Evolutionary conservation across 2,888 invertebrate genomes (phyloP).

Genomic region (Tipula helvola): DNA sequence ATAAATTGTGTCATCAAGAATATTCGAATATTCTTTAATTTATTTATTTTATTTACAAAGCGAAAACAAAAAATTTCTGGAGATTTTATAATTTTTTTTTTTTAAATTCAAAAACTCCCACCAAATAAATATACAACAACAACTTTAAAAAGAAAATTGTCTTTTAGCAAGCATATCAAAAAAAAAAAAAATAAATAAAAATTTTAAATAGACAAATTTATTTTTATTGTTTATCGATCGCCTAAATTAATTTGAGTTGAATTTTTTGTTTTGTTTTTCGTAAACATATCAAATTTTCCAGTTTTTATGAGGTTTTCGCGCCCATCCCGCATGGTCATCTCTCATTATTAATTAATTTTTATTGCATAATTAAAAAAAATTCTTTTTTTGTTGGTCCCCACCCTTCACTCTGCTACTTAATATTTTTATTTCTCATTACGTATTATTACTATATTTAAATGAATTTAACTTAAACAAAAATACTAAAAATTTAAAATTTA

Average conservation of each 20-base stretch:
- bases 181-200: neutral
- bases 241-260: neutral
- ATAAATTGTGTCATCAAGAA: neutral
- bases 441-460: neutral
- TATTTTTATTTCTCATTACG: neutral
- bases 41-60: neutral
- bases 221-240: neutral
- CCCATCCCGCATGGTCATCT: neutral
- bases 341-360: neutral
- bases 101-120: neutral
- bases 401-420: neutral
- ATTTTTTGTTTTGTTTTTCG: neutral
- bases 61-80: neutral
- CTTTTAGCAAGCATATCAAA: neutral
- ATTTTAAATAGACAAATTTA: neutral
- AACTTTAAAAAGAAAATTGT: neutral
- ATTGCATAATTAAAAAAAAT: neutral
- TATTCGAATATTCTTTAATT: neutral
- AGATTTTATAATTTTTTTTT: neutral
- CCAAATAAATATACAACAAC: neutral
- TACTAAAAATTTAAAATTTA: neutral
- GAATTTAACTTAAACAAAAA: neutral
- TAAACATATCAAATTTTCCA: neutral
- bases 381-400: neutral
- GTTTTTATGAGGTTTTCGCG: neutral